A percentile compares a stretch with the other conserved stretches of the same genome.
Conservation (phyloP, 2,113 vertebrate species). For the Copsychus sechellarum region DNA sequence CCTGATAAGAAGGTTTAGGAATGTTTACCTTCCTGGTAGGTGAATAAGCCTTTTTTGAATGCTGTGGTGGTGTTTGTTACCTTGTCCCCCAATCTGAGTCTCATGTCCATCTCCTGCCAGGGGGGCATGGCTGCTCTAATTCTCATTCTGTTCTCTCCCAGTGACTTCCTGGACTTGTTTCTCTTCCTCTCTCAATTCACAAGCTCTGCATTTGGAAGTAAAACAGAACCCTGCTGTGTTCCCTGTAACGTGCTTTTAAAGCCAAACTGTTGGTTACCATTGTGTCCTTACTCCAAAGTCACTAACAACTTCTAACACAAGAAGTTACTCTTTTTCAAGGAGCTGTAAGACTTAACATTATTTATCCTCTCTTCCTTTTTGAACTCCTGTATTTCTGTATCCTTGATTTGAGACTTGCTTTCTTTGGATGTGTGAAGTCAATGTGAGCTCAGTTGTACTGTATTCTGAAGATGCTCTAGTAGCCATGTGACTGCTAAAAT, state of each 20-base stretch:
- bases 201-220: background rate
- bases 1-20: background rate
- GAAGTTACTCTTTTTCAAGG: background rate
- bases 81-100: background rate
- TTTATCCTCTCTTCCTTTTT: background rate
- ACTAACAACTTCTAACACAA: background rate
- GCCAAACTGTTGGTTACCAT: background rate
- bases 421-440: background rate
- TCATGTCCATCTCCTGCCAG: background rate
- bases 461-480: background rate
- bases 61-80: background rate
- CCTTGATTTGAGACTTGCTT: background rate
- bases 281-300: background rate
- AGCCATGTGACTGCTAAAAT: background rate
- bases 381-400: background rate
- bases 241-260: fast-evolving
- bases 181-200: background rate
- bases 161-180: background rate
- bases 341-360: background rate
- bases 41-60: background rate
- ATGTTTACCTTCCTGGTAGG: background rate
- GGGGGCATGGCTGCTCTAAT: background rate
- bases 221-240: background rate
- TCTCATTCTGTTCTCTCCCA: background rate
- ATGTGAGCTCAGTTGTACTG: background rate